phyloP scores from a whole-genome alignment of 2,888 invertebrate genomes.

The Mallateleia sp. region DNA sequence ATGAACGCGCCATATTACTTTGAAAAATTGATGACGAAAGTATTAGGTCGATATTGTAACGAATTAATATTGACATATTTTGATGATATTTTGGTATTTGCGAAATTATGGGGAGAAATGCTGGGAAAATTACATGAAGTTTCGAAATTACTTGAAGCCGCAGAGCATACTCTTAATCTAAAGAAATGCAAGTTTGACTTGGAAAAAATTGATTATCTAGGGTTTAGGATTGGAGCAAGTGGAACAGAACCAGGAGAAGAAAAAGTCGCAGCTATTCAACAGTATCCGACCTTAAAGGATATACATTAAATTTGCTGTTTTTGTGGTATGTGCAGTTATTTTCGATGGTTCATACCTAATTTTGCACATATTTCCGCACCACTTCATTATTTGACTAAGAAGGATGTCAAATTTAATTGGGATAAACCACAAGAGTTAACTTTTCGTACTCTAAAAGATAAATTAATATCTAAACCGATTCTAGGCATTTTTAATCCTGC shows the following conservation, averaged over 20 bases:
- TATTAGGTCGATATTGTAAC: too few relatives aligned
- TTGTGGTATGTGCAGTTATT: not conserved
- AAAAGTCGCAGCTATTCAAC: constrained; percentile 69
- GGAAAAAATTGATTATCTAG: constrained; percentile 82
- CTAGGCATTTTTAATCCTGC: not conserved
- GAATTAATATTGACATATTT: too few relatives aligned
- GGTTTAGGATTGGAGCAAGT: constrained; percentile 73
- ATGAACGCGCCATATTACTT: too few relatives aligned
- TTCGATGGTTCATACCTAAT: not conserved
- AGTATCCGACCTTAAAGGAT: constrained; percentile 22
- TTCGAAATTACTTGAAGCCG: constrained; percentile 76
- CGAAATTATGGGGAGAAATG: not conserved
- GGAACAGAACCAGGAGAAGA: constrained; percentile 64
- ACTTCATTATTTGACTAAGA: not conserved
- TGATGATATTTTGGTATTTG: too few relatives aligned
- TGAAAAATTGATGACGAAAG: too few relatives aligned
- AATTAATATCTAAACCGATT: not conserved
- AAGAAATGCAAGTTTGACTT: constrained; percentile 82
- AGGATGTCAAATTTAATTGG: not conserved
- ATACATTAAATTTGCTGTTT: not conserved
- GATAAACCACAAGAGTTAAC: not conserved
- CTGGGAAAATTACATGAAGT: constrained; percentile 74
- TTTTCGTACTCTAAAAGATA: not conserved
- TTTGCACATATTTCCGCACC: not conserved
- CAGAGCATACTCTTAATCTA: constrained; percentile 82